Evolutionary conservation across 1,140 invertebrate species (phyloP), one percentile per base, ranked within the genome.

Genomic region (Drosophila arawakana): DNA sequence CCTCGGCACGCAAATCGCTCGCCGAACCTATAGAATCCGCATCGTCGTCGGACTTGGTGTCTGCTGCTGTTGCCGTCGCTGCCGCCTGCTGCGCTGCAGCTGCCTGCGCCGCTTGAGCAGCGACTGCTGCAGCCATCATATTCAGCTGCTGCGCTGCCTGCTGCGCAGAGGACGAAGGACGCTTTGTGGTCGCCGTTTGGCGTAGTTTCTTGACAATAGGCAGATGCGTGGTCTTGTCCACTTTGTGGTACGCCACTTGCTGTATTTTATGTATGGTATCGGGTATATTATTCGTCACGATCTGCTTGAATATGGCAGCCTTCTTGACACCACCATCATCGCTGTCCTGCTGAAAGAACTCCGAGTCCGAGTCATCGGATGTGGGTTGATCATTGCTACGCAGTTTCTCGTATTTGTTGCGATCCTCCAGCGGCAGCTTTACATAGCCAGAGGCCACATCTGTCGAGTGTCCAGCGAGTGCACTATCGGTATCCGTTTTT

Each of bases 381-480:
- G 94, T 95, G 5, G 94, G 89, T 58, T 89, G 85, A 52, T 94
- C 94, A 67, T 95, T 95, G 66, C 93, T 93, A 2, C 94, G 93
- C n/a, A 96, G 91, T 81, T 96, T 97, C 76, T 96, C 96, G 80
- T 96, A 97, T 76, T 96, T 96, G n/a, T 96, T 96, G 10, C 96
- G 93, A 92, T 96, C 95, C 76, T 96, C 95, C 0, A 95, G 73
- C 0, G 95, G 95, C 0, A 94, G 93, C 72, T 94, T 94, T 0
- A 95, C 94, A 79, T 95, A 96, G 11, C 80, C 69, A 18, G 67
- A 62, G 7, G 66, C 54, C 0, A 25, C 65, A n/a, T 60, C 57
- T 35, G 46, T 39, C 43, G 35, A 37, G 7, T 50, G 39, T 10
- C 60, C 68, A 21, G 59, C 10, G 54, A 58, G 66, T 11, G 46